phyloP scores from a whole-genome alignment of 2,797 vertebrate species.

The Acanthornis magna region DNA sequence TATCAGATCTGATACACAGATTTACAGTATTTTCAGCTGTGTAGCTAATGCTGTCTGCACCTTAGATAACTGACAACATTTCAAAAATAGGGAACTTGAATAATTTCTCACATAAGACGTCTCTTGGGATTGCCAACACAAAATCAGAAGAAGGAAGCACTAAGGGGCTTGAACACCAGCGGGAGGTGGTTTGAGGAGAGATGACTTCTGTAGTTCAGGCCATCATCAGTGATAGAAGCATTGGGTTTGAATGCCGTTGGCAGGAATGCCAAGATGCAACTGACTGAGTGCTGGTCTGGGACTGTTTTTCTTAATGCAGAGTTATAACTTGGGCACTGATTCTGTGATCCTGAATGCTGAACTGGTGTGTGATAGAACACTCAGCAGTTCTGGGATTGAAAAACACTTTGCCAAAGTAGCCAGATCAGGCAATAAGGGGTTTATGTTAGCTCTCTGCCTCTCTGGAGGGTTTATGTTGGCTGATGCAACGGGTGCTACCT shows the following conservation, averaged over 20 bases:
- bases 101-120: background rate
- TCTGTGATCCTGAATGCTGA: background rate
- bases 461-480: background rate
- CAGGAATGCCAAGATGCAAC: background rate
- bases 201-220: background rate
- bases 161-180: accelerated
- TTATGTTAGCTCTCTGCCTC: background rate
- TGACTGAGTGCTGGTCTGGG: background rate
- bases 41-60: background rate
- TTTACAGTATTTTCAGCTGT: background rate
- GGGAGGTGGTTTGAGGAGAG: background rate
- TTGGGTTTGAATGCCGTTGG: background rate
- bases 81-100: background rate
- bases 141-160: background rate
- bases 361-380: background rate
- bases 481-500: background rate
- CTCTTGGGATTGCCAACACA: background rate
- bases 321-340: background rate
- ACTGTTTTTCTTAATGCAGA: background rate
- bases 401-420: background rate
- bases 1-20: background rate
- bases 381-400: background rate
- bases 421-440: background rate
- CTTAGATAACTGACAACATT: background rate
- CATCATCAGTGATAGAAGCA: background rate